These are phyloP conservation scores for Crematogaster levior DNA, from an alignment of 2,888 invertebrate species.

Conservation along the genomic window DNA sequence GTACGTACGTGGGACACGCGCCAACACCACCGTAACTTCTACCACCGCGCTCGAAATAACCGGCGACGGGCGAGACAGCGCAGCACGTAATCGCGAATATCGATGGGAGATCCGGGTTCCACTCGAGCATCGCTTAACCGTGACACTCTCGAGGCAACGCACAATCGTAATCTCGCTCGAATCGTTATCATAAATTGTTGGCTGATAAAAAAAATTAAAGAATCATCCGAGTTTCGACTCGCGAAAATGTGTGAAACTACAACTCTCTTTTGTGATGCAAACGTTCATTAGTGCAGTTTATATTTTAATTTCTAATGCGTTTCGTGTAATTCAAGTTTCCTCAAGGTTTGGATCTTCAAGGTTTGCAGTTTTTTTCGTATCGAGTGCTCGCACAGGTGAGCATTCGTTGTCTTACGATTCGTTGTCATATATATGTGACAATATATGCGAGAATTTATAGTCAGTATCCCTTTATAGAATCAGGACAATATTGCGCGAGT, in stretches of 20 bases:
- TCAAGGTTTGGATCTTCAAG: neutral
- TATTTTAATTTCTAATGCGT: neutral
- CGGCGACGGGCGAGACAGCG: neutral
- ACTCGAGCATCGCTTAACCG: constrained; percentile 23
- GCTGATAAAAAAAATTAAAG: constrained; percentile 11
- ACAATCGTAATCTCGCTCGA: constrained; percentile 1
- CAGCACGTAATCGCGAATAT: constrained; percentile 22
- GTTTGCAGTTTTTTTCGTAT: neutral
- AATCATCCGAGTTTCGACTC: neutral
- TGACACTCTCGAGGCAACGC: neutral
- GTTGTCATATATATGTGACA: neutral
- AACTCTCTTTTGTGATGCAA: neutral
- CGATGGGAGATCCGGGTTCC: constrained; percentile 28
- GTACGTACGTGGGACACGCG: constrained; percentile 60
- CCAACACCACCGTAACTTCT: constrained; percentile 38
- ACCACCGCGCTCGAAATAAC: constrained; percentile 31
- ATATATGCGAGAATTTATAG: neutral
- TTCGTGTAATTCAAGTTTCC: neutral
- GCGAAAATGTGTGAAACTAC: neutral
- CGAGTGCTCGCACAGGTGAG: too few species aligned
- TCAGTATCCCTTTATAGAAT: neutral
- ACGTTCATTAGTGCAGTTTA: neutral
- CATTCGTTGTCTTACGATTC: neutral
- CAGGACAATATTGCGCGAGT: neutral
- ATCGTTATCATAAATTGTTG: neutral